phyloP scores from a whole-genome alignment of 2,888 invertebrate genomes.

The Eristalis intricaria region DNA sequence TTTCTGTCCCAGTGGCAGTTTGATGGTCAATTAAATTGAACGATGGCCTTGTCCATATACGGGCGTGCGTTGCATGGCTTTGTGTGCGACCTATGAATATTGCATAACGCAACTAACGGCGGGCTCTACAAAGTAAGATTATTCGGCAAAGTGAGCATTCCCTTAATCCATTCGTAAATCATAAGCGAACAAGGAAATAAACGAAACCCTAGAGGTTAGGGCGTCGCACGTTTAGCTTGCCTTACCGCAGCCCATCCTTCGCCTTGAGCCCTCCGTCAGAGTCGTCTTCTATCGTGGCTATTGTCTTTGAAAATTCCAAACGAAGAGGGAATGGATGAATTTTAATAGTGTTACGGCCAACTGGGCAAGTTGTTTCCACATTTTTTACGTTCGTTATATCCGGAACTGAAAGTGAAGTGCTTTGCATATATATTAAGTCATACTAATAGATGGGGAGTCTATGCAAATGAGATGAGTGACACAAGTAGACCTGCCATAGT shows the following conservation, averaged over 20 bases:
- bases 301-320: slow-evolving; percentile 43
- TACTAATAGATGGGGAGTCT: slow-evolving; percentile 30
- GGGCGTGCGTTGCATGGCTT: not conserved
- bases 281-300: slow-evolving; percentile 25
- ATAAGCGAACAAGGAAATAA: not conserved
- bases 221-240: slow-evolving; percentile 28
- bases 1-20: not conserved
- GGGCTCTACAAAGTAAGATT: slow-evolving; percentile 51
- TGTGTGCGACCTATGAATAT: slow-evolving; percentile 55
- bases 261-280: slow-evolving; percentile 10
- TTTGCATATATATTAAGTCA: slow-evolving; percentile 66
- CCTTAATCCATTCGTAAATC: slow-evolving; percentile 68
- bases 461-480: slow-evolving; percentile 54
- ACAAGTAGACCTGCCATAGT: not conserved
- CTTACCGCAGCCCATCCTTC: not conserved
- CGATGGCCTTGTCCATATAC: slow-evolving; percentile 21
- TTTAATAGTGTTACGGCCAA: slow-evolving; percentile 51
- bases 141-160: slow-evolving; percentile 53
- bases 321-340: slow-evolving; percentile 7
- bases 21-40: slow-evolving; percentile 25
- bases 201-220: slow-evolving; percentile 31
- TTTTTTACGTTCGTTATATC: slow-evolving; percentile 17
- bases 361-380: slow-evolving; percentile 38
- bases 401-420: slow-evolving; percentile 39
- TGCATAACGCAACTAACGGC: slow-evolving; percentile 48